Conservation (phyloP, 2,888 invertebrate species). For the Aspidiotus destructor region DNA sequence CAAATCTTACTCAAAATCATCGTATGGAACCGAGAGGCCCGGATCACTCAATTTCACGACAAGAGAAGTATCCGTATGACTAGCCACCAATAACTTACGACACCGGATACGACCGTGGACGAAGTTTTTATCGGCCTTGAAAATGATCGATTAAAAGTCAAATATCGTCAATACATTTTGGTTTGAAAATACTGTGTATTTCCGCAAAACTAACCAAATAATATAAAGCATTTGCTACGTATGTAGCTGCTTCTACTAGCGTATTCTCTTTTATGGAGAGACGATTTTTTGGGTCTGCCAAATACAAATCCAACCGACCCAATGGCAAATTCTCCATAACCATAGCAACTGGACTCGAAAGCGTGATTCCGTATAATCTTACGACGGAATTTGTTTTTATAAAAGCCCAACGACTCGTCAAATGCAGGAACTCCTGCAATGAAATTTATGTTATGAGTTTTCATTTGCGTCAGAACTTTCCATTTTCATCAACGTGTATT, state of each 20-base stretch:
- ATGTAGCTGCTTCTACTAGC: constrained; percentile 70
- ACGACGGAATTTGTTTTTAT: constrained; percentile 67
- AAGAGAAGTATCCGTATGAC: constrained; percentile 58
- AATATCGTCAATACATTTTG: not conserved
- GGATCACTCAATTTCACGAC: constrained; percentile 75
- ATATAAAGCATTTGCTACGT: constrained; percentile 74
- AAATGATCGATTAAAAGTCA: constrained; percentile 21
- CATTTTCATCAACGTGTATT: no score
- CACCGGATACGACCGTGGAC: constrained; percentile 80
- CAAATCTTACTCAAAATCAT: constrained; percentile 54
- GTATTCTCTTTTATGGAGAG: constrained; percentile 47
- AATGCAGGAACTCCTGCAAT: constrained; percentile 63
- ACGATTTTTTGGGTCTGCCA: constrained; percentile 44
- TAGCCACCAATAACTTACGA: constrained; percentile 66
- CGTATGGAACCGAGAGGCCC: constrained; percentile 56
- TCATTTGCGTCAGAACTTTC: no score
- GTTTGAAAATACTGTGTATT: constrained; percentile 37
- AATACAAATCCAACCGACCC: constrained; percentile 67
- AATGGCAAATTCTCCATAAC: constrained; percentile 69
- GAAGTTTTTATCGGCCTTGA: constrained; percentile 63
- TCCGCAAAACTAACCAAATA: constrained; percentile 53
- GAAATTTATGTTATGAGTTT: constrained; percentile 27
- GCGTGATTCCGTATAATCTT: constrained; percentile 64
- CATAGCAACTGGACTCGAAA: constrained; percentile 67
- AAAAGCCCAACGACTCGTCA: constrained; percentile 68